A percentile compares a stretch with the other conserved stretches of the same genome.
phyloP scores from a whole-genome alignment of 53 echinoderm and acorn worm species.

The Patiria pectinifera region DNA sequence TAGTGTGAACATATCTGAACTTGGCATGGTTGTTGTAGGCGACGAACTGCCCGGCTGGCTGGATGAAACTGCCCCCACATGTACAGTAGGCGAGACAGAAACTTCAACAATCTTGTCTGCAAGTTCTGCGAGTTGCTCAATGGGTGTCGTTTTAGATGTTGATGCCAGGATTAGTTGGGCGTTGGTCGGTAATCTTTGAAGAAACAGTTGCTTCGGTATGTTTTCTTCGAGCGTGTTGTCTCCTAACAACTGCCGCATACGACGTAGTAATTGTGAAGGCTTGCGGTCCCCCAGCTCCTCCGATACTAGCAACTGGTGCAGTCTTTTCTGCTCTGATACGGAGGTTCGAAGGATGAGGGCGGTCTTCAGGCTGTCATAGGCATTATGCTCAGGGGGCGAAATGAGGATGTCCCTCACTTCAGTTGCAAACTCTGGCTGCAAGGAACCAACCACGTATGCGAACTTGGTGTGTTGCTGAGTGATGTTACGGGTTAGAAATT shows the following conservation, averaged over 20 bases:
- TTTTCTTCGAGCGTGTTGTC: slow-evolving; percentile 22
- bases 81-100: too few species aligned
- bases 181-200: slow-evolving; percentile 39
- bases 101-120: too few species aligned
- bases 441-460: too few species aligned
- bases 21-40: not conserved
- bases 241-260: slow-evolving; percentile 15
- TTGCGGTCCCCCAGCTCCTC: slow-evolving; percentile 59
- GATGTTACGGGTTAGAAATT: too few species aligned
- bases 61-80: not conserved
- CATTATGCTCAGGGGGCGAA: too few species aligned
- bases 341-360: slow-evolving; percentile 8
- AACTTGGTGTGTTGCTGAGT: too few species aligned
- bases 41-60: not conserved
- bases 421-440: too few species aligned
- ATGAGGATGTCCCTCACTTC: too few species aligned
- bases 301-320: not conserved
- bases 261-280: slow-evolving; percentile 27
- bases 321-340: slow-evolving; percentile 31
- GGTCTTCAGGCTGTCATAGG: not conserved
- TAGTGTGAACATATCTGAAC: not conserved
- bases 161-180: slow-evolving; percentile 15
- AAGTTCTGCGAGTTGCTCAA: too few species aligned
- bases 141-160: not conserved
- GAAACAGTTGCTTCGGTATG: slow-evolving; percentile 42